Evolutionary conservation across 2,113 vertebrate genomes (phyloP).

Genomic region (Tympanuchus pallidicinctus): DNA sequence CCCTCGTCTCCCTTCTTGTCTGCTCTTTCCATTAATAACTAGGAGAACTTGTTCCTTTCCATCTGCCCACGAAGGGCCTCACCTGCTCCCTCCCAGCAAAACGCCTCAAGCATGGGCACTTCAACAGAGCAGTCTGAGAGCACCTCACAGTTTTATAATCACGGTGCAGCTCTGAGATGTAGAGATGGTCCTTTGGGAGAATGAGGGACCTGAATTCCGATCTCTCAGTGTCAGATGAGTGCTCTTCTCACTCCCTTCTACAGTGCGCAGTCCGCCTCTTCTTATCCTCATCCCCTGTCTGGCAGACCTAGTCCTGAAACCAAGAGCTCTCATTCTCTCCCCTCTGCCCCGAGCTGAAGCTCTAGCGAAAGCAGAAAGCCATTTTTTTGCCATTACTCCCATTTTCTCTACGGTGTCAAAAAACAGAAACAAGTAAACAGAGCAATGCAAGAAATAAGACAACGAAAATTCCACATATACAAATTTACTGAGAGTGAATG

Average conservation of each 20-base stretch:
- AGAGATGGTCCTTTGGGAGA: background rate
- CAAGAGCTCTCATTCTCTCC: background rate
- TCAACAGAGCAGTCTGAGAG: constrained; percentile 15
- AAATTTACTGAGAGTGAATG: constrained; percentile 38
- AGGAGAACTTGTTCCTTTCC: background rate
- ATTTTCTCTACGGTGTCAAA: background rate
- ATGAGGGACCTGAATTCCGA: background rate
- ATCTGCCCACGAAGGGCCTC: background rate
- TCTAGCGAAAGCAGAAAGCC: background rate
- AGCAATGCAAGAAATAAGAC: constrained; percentile 29
- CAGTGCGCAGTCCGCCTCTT: background rate
- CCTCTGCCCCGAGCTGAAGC: background rate
- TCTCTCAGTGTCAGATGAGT: background rate
- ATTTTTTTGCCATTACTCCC: background rate
- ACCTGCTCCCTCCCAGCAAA: background rate
- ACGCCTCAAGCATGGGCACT: background rate
- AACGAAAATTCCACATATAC: constrained; percentile 35
- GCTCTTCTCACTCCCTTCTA: background rate
- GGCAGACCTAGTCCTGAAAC: background rate
- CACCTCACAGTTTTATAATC: background rate
- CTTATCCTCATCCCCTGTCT: background rate
- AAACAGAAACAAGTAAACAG: constrained; percentile 13
- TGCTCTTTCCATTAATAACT: background rate
- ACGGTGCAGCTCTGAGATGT: background rate
- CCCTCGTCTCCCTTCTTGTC: background rate